Base-by-base conservation (phyloP, 1,140 invertebrate species). In the Drusus annulatus region DNA sequence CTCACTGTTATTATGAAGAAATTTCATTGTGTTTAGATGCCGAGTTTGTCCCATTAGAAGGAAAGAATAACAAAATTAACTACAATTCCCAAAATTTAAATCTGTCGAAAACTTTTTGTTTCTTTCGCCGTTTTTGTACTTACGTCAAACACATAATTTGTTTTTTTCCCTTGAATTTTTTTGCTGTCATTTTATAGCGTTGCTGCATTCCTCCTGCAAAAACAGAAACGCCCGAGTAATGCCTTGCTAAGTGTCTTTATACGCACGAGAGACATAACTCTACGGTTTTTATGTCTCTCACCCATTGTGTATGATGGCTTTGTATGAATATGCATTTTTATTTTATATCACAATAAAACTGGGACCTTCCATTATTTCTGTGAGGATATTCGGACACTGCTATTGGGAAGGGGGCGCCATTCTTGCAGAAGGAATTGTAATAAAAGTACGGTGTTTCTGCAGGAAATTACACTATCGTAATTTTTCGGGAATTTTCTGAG, bases 301-400 rank as follows among this genome's bases (percentile, higher is more conserved):
- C 76, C 76, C 82, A 83, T 81, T 81, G 82, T 81, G 71, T 76
- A 23, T 73, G 65, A 80, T 73, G 73, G 76, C 69, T 79, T 78
- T 81, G 73, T 76, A 83, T 83, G 82, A 81, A 83, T 83, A 83
- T 83, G 82, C 82, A 83, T 83, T 83, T 83, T 83, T 83, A 83
- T 83, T 83, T 81, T 83, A 83, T 81, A 62, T 65, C 58, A 71
- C 79, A 83, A 76, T 83, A 83, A 83, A 83, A 83, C 50, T 62
- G 60, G 36, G 68, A 80, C 81, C 74, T 83, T 83, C 81, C 81
- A 83, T 83, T 83, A 83, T 83, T 60, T 68, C 56, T 76, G 56
- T 28, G 62, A 74, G 78, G 68, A 69, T 25, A 62, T 54, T 82
- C 78, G 81, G 81, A 80, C 78, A 69, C 25, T 76, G 77, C n/a